Base-by-base conservation (phyloP, 2,888 invertebrate species). In the Mycalesis mineus region DNA sequence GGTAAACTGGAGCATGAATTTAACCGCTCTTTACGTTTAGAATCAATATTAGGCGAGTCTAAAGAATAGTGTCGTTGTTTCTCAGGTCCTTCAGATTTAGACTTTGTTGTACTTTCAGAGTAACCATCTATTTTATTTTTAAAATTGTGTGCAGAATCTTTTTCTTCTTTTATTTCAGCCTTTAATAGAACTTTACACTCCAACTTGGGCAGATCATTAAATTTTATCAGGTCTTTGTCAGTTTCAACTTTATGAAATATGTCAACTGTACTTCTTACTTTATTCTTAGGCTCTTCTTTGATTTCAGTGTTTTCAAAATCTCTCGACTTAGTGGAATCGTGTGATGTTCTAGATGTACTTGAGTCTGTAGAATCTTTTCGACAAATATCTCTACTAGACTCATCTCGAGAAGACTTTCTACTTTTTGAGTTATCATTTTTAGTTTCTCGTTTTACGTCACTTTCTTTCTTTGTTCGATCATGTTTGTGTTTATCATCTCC, bases 1-100 rank as follows among this genome's bases (percentile, higher is more conserved):
- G 93, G 93, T 66, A 92, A 81, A 75, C 91, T 92, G 39, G 90
- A 90, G 74, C 86, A 87, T 1, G 90, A 90, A 75, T 91, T 93
- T 57, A 91, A 84, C 44, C 92, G 87, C 70, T 93, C 93, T 78
- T 92, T 92, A 41, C 92, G 81, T 76, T 92, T 92, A 29, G 78
- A 76, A 58, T 90, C 90, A 52, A 83, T 64, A 66, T 71, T 80
- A 7, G 84, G 83, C 4, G 90, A 90, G 71, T 90, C 90, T 13
- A 90, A 66, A 28, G 90, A 90, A 70, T 91, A 88, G 68, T 87
- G 89, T 64, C 89, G 81, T 69, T 83, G 88, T 69, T 89, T 90
- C 68, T 88, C 90, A 53, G 73, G 77, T 33, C 70, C 62, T 56
- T 84, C 85, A 13, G 68, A 66, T 72, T 84, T 86, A 56, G 68